A percentile compares a stretch with the other conserved stretches of the same genome.
Evolutionary conservation across 2,113 vertebrate genomes (phyloP).

Genomic region (Corythornis madagascariensis): DNA sequence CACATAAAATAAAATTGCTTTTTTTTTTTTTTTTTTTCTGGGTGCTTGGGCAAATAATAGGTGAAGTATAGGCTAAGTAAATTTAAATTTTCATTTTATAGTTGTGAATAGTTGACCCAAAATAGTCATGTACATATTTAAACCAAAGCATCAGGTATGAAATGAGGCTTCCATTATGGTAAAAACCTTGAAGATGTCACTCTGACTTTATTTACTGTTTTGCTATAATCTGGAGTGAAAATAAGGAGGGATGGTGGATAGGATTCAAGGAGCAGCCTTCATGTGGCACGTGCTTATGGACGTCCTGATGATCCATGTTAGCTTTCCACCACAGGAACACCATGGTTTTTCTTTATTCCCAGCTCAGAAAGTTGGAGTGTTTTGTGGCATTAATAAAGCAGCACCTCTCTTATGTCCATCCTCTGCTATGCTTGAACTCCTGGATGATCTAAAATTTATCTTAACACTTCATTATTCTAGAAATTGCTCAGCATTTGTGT

Average conservation of each 20-base stretch:
- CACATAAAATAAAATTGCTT: background rate
- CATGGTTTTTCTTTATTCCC: background rate
- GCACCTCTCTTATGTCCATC: background rate
- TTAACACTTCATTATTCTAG: background rate
- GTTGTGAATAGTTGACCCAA: background rate
- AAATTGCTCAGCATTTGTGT: background rate
- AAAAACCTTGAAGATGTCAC: background rate
- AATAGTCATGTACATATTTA: background rate
- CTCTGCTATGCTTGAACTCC: background rate
- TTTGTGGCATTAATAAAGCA: background rate
- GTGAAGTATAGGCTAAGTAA: background rate
- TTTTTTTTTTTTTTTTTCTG: background rate
- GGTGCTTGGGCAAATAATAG: background rate
- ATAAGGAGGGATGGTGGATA: background rate
- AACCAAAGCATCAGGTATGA: background rate
- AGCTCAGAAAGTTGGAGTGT: background rate
- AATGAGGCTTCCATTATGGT: background rate
- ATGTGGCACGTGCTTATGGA: background rate
- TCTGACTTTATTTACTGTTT: background rate
- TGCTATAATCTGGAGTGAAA: background rate
- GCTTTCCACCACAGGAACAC: background rate
- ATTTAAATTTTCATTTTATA: background rate
- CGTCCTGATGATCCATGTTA: background rate
- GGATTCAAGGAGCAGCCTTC: background rate
- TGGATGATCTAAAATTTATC: background rate